Base-by-base conservation (phyloP, 2,888 invertebrate species). In the Cyrtodaria siliqua region DNA sequence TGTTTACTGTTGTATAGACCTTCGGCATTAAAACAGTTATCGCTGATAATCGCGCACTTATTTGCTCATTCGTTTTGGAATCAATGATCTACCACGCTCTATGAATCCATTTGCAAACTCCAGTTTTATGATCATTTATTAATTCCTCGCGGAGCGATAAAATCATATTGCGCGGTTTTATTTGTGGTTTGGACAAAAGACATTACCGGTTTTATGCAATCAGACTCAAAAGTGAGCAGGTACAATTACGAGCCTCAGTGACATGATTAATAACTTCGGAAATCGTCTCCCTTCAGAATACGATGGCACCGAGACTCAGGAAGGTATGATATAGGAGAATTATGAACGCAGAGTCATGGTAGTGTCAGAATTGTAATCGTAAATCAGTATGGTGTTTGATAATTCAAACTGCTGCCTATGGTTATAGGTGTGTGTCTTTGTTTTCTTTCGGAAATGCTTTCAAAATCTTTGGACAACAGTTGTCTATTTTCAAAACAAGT, bases 121-220 rank as follows among this genome's bases (percentile, higher is more conserved):
- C 4, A 44, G 44, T 44, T 44, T 44, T 44, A 26, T 59, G 59
- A 64, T 64, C 71, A 53, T 47, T 71, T 59, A 59, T 59, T 71
- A 57, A 63, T 64, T 64, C 71, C 71, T 59, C 63, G 16, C 20
- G 71, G 71, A 50, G 55, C 52, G 59, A 59, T 71, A 57, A 63
- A 64, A 59, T 71, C 57, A 42, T 40, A 71, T 71, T 64, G 64
- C 71, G 52, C 62, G 63, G 71, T 59, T 63, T 40, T 62, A 67
- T 56, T 68, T 74, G 67, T 71, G 64, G 62, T 57, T 24, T 33
- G 33, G 38, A 68, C 67, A 74, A 68, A 68, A 68, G 62, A 29
- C 69, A 59, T 62, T 44, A 63, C 73, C 73, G 73, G 73, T 57
- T 53, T 55, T 44, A 52, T 38, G 42, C 63, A 63, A 53, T 53